phyloP scores from a whole-genome alignment of 2,113 vertebrate genomes.

The Dinomys branickii region DNA sequence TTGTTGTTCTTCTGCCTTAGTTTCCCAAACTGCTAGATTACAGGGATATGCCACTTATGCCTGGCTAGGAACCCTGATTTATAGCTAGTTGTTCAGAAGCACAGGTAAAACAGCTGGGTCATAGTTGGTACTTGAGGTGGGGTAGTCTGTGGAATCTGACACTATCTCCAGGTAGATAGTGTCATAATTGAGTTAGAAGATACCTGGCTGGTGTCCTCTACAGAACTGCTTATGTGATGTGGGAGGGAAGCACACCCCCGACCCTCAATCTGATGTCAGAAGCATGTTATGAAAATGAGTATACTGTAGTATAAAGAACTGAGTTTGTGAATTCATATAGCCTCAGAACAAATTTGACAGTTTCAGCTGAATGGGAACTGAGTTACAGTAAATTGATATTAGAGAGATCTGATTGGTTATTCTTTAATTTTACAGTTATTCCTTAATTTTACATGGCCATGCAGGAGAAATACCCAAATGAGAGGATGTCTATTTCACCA shows the following conservation, averaged over 20 bases:
- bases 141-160: not conserved
- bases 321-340: not conserved
- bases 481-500: slow-evolving; percentile 73
- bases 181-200: not conserved
- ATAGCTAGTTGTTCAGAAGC: not conserved
- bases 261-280: not conserved
- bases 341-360: not conserved
- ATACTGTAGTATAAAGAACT: not conserved
- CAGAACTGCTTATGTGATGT: not conserved
- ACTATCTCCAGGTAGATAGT: not conserved
- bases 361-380: slow-evolving; percentile 15
- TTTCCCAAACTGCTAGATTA: not conserved
- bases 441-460: slow-evolving; percentile 80
- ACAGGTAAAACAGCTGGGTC: not conserved
- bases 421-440: slow-evolving; percentile 60
- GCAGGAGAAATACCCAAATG: slow-evolving; percentile 81
- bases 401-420: slow-evolving; percentile 23
- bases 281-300: not conserved
- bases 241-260: not conserved
- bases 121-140: not conserved
- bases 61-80: not conserved
- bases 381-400: not conserved
- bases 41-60: not conserved
- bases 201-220: not conserved
- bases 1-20: not conserved